Evolutionary conservation across 2,797 vertebrate genomes (phyloP).

Genomic region (Syncerus caffer): DNA sequence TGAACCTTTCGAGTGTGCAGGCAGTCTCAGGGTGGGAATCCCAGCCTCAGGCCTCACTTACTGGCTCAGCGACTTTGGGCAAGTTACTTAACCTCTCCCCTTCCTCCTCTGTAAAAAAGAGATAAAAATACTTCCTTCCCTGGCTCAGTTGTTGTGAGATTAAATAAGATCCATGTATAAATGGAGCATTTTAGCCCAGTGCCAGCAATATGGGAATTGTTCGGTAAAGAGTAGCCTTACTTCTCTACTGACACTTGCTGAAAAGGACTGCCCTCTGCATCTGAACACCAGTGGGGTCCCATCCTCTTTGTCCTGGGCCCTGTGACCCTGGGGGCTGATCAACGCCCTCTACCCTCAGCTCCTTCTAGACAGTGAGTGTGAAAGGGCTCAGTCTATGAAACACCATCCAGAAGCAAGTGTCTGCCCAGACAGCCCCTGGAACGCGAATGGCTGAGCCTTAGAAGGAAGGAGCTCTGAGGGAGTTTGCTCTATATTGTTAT

Average conservation of each 20-base stretch:
- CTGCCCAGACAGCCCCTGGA: background rate
- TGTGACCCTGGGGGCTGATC: background rate
- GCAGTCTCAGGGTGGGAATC: constrained; percentile 23
- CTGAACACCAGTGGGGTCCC: background rate
- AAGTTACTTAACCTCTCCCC: constrained; percentile 57
- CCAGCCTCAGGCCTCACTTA: background rate
- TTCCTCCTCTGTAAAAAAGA: constrained; percentile 36
- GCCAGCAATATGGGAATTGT: background rate
- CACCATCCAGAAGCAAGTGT: background rate
- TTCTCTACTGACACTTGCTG: background rate
- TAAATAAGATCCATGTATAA: constrained; percentile 37
- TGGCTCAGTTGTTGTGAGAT: constrained; percentile 30
- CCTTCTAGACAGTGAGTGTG: background rate
- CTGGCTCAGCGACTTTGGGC: background rate
- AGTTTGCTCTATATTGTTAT: background rate
- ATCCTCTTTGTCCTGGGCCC: background rate
- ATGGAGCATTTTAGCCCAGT: background rate
- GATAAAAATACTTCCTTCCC: constrained; percentile 42
- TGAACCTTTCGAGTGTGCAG: constrained; percentile 15
- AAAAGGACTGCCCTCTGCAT: background rate
- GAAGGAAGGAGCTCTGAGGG: background rate
- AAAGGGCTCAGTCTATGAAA: background rate
- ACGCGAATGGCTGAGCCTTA: background rate
- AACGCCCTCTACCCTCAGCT: background rate
- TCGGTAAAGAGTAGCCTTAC: background rate